A percentile compares a stretch with the other conserved stretches of the same genome.
phyloP scores from a whole-genome alignment of 2,113 vertebrate genomes.

The Thalassarche chlororhynchos region DNA sequence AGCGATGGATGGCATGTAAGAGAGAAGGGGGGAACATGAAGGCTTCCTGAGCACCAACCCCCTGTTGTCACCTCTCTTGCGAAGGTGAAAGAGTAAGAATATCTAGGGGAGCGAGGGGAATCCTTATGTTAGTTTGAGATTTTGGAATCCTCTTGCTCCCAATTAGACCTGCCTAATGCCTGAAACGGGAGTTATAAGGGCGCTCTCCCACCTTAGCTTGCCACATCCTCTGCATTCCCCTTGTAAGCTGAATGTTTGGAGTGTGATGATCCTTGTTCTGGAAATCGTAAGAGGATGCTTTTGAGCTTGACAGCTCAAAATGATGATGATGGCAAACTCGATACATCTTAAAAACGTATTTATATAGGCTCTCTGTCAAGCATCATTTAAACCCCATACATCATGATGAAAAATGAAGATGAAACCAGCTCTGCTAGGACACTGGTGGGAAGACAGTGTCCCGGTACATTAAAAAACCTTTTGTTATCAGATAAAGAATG shows the following conservation, averaged over 20 bases:
- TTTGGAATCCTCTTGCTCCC: not conserved
- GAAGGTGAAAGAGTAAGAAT: not conserved
- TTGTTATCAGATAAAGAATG: not conserved
- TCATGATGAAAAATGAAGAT: slow-evolving; percentile 4
- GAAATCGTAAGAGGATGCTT: not conserved
- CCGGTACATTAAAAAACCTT: not conserved
- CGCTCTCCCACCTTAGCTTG: not conserved
- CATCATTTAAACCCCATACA: not conserved
- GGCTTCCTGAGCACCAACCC: not conserved
- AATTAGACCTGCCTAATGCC: not conserved
- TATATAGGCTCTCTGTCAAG: slow-evolving; percentile 14
- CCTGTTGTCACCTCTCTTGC: not conserved
- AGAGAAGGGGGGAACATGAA: not conserved
- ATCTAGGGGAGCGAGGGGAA: not conserved
- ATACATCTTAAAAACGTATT: not conserved
- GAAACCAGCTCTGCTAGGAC: not conserved
- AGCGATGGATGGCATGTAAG: not conserved
- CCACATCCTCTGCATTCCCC: not conserved
- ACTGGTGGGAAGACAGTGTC: not conserved
- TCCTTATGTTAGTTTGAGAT: not conserved
- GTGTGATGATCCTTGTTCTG: not conserved
- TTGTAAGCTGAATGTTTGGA: not conserved
- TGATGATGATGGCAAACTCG: not conserved
- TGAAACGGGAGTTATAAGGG: not conserved
- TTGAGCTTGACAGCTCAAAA: slow-evolving; percentile 19